Percentiles rank a stretch among this genome's conserved stretches.
Conservation (phyloP, 2,113 vertebrate genomes). For the Ailuropoda melanoleuca region DNA sequence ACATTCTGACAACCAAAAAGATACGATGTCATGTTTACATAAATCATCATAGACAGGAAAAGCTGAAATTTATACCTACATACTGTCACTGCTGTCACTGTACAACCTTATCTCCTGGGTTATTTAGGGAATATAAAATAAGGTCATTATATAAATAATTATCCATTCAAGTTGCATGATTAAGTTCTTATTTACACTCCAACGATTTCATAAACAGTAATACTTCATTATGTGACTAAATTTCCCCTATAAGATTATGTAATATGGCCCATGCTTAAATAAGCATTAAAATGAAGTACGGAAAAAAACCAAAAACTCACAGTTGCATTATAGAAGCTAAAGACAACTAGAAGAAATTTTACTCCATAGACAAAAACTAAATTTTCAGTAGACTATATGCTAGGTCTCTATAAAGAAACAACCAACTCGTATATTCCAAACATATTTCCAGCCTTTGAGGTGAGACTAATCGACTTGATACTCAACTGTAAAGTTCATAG, state of each 20-base stretch:
- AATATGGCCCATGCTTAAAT: background rate
- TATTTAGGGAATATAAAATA: constrained; percentile 49
- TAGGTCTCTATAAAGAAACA: constrained; percentile 55
- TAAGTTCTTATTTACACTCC: constrained; percentile 56
- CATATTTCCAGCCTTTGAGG: constrained; percentile 20
- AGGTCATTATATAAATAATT: constrained; percentile 49
- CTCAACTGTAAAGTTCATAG: constrained; percentile 62
- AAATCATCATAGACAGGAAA: constrained; percentile 3
- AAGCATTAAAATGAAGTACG: background rate
- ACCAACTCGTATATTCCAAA: constrained; percentile 18
- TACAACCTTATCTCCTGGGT: background rate
- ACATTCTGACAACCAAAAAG: constrained; percentile 33
- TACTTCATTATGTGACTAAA: background rate
- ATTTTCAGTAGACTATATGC: constrained; percentile 67
- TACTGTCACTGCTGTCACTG: background rate
- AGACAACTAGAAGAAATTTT: constrained; percentile 36
- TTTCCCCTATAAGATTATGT: background rate
- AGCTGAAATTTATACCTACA: constrained; percentile 48
- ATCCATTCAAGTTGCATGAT: constrained; percentile 20
- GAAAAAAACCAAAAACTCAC: background rate
- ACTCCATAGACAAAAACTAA: constrained; percentile 67
- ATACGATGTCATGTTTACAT: constrained; percentile 11
- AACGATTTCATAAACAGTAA: constrained; percentile 42
- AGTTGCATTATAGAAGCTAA: constrained; percentile 60
- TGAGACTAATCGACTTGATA: background rate